Evolutionary conservation across 2,888 invertebrate genomes (phyloP).

Genomic region (Aleiodes leptofemur): DNA sequence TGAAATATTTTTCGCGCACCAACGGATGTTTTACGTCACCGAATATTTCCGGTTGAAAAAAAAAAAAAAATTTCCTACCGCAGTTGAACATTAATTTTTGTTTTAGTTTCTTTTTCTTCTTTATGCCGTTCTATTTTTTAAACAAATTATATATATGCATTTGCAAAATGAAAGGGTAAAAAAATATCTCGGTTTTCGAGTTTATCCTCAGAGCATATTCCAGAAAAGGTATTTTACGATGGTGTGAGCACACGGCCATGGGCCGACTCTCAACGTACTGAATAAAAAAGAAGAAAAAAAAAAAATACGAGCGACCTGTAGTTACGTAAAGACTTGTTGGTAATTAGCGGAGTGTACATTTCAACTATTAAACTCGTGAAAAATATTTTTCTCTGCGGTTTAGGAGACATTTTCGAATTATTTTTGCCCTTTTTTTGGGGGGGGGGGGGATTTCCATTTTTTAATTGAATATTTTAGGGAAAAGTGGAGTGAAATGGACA

Average conservation of each 20-base stretch:
- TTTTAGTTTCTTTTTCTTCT: neutral
- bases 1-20: neutral
- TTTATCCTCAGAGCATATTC: conserved; percentile 13
- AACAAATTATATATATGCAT: conserved; percentile 29
- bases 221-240: conserved; percentile 60
- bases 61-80: conserved; percentile 1
- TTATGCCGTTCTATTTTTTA: conserved; percentile 4
- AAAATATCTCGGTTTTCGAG: conserved; percentile 48
- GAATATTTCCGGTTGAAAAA: conserved; percentile 1
- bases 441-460: neutral
- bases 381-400: neutral
- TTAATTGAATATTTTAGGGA: neutral
- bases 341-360: conserved; percentile 34
- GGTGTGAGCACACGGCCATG: conserved; percentile 49
- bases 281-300: neutral
- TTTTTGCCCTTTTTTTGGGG: neutral
- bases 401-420: neutral
- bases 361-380: conserved; percentile 17
- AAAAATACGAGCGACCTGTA: neutral
- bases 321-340: conserved; percentile 57
- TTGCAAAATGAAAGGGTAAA: conserved; percentile 16
- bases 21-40: neutral
- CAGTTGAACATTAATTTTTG: neutral
- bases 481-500: too few species aligned
- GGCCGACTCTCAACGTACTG: conserved; percentile 18